Evolutionary conservation across 2,888 invertebrate genomes (phyloP).

Genomic region (Colletes collaris): DNA sequence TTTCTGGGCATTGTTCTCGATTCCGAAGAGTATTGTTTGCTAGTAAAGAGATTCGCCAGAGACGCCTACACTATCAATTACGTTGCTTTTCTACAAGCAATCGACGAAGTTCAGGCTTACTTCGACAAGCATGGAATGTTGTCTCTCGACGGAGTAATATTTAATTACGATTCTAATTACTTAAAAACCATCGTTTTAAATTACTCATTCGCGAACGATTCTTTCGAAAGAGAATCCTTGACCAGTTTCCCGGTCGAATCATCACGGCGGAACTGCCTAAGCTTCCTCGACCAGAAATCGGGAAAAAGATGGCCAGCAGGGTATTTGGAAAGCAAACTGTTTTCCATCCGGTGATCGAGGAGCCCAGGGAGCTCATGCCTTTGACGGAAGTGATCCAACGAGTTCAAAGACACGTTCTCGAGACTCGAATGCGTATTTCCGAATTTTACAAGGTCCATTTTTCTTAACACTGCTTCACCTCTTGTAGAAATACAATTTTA

Average conservation of each 20-base stretch:
- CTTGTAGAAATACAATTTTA: too few species aligned
- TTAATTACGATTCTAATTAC: too few species aligned
- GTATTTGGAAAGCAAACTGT: constrained; percentile 85
- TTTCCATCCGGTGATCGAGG: constrained; percentile 86
- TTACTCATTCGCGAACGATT: neutral
- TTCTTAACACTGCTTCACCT: neutral
- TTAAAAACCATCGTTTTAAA: too few species aligned
- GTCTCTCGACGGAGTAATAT: constrained; percentile 85
- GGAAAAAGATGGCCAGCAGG: constrained; percentile 83
- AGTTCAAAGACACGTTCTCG: constrained; percentile 88
- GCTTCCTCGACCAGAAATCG: constrained; percentile 87
- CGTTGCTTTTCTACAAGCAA: constrained; percentile 88
- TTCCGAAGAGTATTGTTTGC: constrained; percentile 88
- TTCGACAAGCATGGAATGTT: constrained; percentile 84
- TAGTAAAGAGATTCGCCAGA: constrained; percentile 90
- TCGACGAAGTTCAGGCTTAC: constrained; percentile 88
- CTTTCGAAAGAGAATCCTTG: constrained; percentile 83
- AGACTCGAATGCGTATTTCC: constrained; percentile 87
- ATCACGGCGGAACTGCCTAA: constrained; percentile 89
- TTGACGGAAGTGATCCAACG: constrained; percentile 86
- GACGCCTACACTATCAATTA: constrained; percentile 92
- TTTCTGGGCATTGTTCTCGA: constrained; percentile 89
- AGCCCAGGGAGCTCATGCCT: constrained; percentile 83
- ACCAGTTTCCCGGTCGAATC: constrained; percentile 86
- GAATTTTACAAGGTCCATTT: constrained; percentile 88